phyloP scores from a whole-genome alignment of 2,113 vertebrate genomes.

The Burhinus bistriatus region DNA sequence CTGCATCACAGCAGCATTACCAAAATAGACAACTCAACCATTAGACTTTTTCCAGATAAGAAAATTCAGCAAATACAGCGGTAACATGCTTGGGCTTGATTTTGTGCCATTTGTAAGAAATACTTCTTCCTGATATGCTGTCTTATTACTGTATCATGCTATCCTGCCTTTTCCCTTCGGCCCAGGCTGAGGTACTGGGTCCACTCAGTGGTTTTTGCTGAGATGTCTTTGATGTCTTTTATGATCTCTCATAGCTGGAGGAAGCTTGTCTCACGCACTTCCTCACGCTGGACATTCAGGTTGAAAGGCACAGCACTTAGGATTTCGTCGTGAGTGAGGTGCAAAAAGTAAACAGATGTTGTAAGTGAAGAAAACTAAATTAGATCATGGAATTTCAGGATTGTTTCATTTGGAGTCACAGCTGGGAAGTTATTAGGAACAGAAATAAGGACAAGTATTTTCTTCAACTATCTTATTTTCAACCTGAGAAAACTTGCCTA shows the following conservation, averaged over 20 bases:
- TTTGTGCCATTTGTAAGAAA: background rate
- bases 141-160: background rate
- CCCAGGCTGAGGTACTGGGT: background rate
- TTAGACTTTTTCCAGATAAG: background rate
- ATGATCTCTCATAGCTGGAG: background rate
- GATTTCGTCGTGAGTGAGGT: background rate
- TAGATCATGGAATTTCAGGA: background rate
- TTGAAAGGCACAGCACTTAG: background rate
- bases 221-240: background rate
- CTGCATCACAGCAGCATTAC: background rate
- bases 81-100: background rate
- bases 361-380: background rate
- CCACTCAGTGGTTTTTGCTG: background rate
- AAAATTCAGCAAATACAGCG: background rate
- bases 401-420: background rate
- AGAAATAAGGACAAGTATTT: background rate
- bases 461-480: background rate
- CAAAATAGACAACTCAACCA: background rate
- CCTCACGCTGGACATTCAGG: background rate
- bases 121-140: background rate
- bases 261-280: background rate
- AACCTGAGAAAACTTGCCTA: background rate
- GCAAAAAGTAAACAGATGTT: background rate
- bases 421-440: background rate
- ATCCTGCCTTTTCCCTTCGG: background rate